Base-by-base conservation (phyloP, 2,797 vertebrate species). In the Agapornis canus region DNA sequence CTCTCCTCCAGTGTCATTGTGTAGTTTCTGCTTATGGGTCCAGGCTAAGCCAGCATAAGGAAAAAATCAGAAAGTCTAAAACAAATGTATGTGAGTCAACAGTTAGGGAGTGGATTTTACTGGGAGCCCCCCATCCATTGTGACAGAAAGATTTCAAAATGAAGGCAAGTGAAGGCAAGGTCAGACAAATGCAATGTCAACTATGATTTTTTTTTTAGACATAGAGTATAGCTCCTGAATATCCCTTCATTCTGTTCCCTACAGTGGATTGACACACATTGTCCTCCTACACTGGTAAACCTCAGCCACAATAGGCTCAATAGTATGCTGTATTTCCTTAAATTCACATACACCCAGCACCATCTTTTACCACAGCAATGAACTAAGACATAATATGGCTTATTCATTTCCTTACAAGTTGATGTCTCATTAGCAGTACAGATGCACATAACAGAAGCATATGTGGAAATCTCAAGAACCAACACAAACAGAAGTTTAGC, bases 131-230 rank as follows among this genome's bases (percentile, higher is more conserved):
- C 20, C 42, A 29, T 43, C 66, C 10, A 18, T 35, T 73, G 25
- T 59, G 65, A 63, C 35, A 72, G 82, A 80, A 71, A 65, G 51
- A 52, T 81, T 92, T 88, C 61, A 83, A 88, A 86, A 81, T 5
- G 10, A 81, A 65, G 61, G 37, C 54, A 86, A 82, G 56, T 27
- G 39, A 85, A 91, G 43, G n/a, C 54, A 73, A 85, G 13, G 61
- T 42, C 52, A 57, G 61, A 65, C 11, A 78, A 92, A 69, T 15
- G 4, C 72, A 83, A 63, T 63, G 35, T 29, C 79, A 51, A 4
- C 51, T 26, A 51, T 9, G 9, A 68, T 71, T 87, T 27, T 18
- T 43, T 35, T 64, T 93, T 83, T 54, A 78, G 82, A 85, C 90
- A 57, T 31, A n/a, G 6, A 64, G 20, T 48, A 2, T 70, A 68